Evolutionary conservation across 2,797 vertebrate species (phyloP).

Genomic region (Alfaro cultratus): DNA sequence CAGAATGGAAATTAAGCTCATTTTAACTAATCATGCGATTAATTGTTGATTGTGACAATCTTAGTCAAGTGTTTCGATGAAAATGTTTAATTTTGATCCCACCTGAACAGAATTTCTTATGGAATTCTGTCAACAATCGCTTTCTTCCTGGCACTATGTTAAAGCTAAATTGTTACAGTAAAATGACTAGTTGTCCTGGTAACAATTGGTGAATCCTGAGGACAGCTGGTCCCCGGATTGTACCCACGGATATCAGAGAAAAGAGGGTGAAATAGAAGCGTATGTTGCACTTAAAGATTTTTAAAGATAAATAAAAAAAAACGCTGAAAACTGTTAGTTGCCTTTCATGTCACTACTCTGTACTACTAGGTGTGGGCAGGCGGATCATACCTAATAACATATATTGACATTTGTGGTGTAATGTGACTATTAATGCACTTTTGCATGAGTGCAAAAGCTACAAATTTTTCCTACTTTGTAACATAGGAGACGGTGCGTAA

Average conservation of each 20-base stretch:
- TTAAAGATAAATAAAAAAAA: neutral
- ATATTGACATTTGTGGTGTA: neutral
- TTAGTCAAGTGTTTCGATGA: too few relatives aligned
- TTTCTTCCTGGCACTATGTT: neutral
- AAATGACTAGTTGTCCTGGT: neutral
- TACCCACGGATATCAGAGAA: neutral
- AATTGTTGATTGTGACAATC: too few relatives aligned
- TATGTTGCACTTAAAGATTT: neutral
- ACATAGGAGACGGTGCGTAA: slow-evolving; percentile 86
- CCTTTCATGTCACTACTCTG: neutral
- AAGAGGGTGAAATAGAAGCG: neutral
- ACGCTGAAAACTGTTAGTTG: neutral
- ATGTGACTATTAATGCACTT: neutral
- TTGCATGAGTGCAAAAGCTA: neutral
- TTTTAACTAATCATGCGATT: too few relatives aligned
- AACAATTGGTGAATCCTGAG: neutral
- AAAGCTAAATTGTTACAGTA: neutral
- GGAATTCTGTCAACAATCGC: neutral
- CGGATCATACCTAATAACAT: neutral
- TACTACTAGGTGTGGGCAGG: neutral
- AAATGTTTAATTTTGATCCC: neutral
- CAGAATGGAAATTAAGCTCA: too few relatives aligned
- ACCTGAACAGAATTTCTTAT: neutral
- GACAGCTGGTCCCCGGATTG: neutral
- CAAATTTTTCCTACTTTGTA: neutral